Evolutionary conservation across 2,888 invertebrate genomes (phyloP).

Genomic region (Cryptus viduatorius): DNA sequence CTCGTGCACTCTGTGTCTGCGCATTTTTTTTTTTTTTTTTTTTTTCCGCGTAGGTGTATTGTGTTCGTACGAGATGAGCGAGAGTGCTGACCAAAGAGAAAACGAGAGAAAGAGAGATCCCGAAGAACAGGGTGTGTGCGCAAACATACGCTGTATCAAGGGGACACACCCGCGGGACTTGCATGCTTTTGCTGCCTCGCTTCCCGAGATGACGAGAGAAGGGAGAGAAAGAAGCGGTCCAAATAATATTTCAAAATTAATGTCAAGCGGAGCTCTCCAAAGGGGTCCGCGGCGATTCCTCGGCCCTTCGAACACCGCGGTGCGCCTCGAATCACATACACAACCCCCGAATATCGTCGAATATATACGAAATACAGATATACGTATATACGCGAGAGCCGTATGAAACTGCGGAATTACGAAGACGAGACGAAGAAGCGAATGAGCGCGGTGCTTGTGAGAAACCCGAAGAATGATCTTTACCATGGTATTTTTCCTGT

Average conservation of each 20-base stretch:
- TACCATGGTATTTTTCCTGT: slow-evolving; percentile 19
- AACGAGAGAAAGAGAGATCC: slow-evolving; percentile 11
- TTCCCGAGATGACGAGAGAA: slow-evolving; percentile 23
- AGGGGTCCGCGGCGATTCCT: slow-evolving; percentile 75
- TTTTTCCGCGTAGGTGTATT: slow-evolving; percentile 50
- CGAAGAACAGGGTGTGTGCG: slow-evolving; percentile 41
- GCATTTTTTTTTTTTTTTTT: neutral
- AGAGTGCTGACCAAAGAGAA: slow-evolving; percentile 5
- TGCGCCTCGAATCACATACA: slow-evolving; percentile 17
- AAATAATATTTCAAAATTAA: slow-evolving; percentile 84
- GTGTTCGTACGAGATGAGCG: slow-evolving; percentile 47
- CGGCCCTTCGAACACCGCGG: slow-evolving; percentile 71
- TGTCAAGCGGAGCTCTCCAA: slow-evolving; percentile 79
- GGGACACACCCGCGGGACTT: slow-evolving; percentile 68
- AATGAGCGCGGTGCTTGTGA: slow-evolving; percentile 26
- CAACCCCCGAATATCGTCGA: neutral
- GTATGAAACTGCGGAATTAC: slow-evolving; percentile 5
- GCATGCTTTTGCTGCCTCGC: slow-evolving; percentile 36
- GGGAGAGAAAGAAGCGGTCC: slow-evolving; percentile 68
- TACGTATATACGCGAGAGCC: slow-evolving; percentile 26
- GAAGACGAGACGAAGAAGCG: slow-evolving; percentile 32
- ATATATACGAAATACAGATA: slow-evolving; percentile 22
- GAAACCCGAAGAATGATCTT: slow-evolving; percentile 47
- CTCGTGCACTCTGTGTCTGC: slow-evolving; percentile 55
- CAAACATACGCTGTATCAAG: slow-evolving; percentile 45